A percentile compares a stretch with the other conserved stretches of the same genome.
phyloP scores from a whole-genome alignment of 2,113 vertebrate species.

The Vimba vimba region DNA sequence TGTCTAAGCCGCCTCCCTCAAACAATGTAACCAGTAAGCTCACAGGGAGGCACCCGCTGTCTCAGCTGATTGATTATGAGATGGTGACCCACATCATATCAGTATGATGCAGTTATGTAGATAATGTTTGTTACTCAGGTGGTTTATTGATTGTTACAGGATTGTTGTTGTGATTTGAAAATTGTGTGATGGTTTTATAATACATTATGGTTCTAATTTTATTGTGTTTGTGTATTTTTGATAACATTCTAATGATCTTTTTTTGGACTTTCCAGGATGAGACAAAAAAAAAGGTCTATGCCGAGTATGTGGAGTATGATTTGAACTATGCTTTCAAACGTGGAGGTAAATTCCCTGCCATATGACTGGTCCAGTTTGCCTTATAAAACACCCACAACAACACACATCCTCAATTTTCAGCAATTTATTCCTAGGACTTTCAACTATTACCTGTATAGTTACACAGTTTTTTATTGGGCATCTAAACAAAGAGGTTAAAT shows the following conservation, averaged over 20 bases:
- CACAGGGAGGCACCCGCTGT: neutral
- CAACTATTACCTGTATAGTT: neutral
- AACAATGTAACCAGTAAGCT: constrained; percentile 5
- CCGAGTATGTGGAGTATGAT: constrained; percentile 51
- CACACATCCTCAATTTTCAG: neutral
- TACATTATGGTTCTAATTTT: neutral
- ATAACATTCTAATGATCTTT: neutral
- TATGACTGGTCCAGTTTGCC: neutral
- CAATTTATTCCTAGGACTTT: neutral
- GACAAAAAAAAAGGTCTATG: constrained; percentile 49
- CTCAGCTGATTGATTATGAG: neutral
- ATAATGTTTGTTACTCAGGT: neutral
- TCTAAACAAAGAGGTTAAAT: neutral
- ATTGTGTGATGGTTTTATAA: neutral
- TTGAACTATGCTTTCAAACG: constrained; percentile 60
- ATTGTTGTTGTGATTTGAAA: neutral
- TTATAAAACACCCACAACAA: neutral
- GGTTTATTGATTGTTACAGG: neutral
- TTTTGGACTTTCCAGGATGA: constrained; percentile 60
- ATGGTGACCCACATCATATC: neutral
- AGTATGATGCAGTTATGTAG: neutral
- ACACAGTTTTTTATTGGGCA: neutral
- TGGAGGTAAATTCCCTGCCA: constrained; percentile 55
- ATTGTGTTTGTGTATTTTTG: neutral
- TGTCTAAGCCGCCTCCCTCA: neutral